A percentile compares a stretch with the other conserved stretches of the same genome.
Evolutionary conservation across 2,113 vertebrate genomes (phyloP).

Genomic region (Paedocypris sp.): DNA sequence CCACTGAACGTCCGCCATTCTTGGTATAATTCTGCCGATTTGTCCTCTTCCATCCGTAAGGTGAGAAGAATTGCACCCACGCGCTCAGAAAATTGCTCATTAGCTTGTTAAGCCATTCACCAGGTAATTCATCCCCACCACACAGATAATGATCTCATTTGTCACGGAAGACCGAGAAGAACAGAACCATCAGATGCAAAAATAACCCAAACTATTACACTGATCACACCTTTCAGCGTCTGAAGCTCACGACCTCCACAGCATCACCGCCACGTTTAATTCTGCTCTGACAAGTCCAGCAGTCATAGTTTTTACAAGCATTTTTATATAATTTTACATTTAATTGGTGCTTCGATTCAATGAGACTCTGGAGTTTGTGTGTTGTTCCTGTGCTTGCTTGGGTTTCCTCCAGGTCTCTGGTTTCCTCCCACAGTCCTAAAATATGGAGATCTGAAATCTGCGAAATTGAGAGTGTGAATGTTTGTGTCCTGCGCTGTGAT

Average conservation of each 20-base stretch:
- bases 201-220: constrained; percentile 41
- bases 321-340: too few species aligned
- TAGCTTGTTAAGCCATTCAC: constrained; percentile 34
- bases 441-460: too few species aligned
- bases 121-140: constrained; percentile 36
- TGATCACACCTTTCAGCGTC: constrained; percentile 23
- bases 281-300: neutral
- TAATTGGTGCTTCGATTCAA: too few species aligned
- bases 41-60: neutral
- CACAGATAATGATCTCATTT: constrained; percentile 48
- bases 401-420: too few species aligned
- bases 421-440: too few species aligned
- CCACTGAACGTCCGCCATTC: neutral
- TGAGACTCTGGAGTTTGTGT: too few species aligned
- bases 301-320: too few species aligned
- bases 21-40: neutral
- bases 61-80: neutral
- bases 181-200: constrained; percentile 30
- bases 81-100: constrained; percentile 34
- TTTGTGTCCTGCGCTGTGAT: too few species aligned
- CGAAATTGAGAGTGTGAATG: too few species aligned
- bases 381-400: too few species aligned
- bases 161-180: constrained; percentile 44
- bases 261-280: neutral
- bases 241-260: neutral